Percentiles rank a stretch among this genome's conserved stretches.
Conservation (phyloP, 1,140 invertebrate species). For the Sycobia sp. region DNA sequence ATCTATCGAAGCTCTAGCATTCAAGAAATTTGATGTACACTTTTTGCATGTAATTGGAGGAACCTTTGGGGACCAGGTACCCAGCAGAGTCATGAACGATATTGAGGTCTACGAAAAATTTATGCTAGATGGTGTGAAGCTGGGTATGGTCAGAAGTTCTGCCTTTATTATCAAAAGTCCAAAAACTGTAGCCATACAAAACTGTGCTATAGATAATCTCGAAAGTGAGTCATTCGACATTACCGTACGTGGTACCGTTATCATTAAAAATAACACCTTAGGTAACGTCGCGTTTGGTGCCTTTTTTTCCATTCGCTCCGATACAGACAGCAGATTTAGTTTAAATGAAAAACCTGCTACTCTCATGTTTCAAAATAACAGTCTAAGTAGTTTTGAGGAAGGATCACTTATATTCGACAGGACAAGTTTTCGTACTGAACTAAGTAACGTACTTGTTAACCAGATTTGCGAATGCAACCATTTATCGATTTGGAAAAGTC, state of each 20-base stretch:
- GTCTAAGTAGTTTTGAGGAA: slow-evolving; percentile 62
- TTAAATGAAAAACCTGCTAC: slow-evolving; percentile 50
- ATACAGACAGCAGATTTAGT: slow-evolving; percentile 52
- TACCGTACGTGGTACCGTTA: slow-evolving; percentile 65
- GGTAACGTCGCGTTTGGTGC: slow-evolving; percentile 64
- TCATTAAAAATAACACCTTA: slow-evolving; percentile 72
- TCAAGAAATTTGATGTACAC: slow-evolving; percentile 76
- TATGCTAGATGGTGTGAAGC: slow-evolving; percentile 55
- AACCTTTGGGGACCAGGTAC: slow-evolving; percentile 61
- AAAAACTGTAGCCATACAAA: slow-evolving; percentile 67
- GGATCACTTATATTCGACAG: slow-evolving; percentile 67
- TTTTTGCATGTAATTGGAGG: slow-evolving; percentile 66
- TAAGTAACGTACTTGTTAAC: slow-evolving; percentile 68
- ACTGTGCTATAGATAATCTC: slow-evolving; percentile 66
- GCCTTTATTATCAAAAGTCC: slow-evolving; percentile 67
- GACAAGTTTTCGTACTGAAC: slow-evolving; percentile 61
- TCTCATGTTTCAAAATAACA: slow-evolving; percentile 72
- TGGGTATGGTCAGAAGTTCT: slow-evolving; percentile 56
- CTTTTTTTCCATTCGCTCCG: slow-evolving; percentile 66
- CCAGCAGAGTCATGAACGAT: slow-evolving; percentile 75
- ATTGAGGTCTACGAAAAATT: slow-evolving; percentile 71
- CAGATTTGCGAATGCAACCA: slow-evolving; percentile 66
- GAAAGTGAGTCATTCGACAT: slow-evolving; percentile 71
- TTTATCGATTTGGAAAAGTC: slow-evolving; percentile 54
- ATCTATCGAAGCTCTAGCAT: slow-evolving; percentile 72